Evolutionary conservation across 1,140 invertebrate genomes (phyloP), one percentile per base, ranked within the genome.

Genomic region (Mycetomoellerius zeteki): DNA sequence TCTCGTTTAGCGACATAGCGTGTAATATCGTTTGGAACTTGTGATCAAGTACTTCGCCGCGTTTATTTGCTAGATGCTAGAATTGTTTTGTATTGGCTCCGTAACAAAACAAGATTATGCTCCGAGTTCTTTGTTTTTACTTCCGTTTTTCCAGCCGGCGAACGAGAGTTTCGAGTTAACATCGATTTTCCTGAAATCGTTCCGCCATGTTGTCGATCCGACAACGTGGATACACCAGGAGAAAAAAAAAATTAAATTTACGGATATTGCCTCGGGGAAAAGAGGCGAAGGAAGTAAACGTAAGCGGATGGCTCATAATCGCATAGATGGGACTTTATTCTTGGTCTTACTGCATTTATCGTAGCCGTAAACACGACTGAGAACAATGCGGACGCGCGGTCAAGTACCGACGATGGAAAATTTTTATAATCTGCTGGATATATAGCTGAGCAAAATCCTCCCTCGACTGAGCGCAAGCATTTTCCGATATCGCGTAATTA

Each of bases 181-280:
- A 82, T 81, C 76, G 60, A 86, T 60, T 73, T 47, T 21, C 43
- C 14, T 37, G 24, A 16, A 86, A 84, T 72, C 80, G 65, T 60
- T 71, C 77, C 54, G 67, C 56, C 33, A 52, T 85, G 56, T 72
- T 64, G 30, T 86, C 78, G 33, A 64, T 81, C 33, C 62, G 64
- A 86, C 62, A 50, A 80, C 47, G 24, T n/a, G 60, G 21, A 81
- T 69, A 43, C 52, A 62, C 5, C 3, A 16, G 16, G 37, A 47
- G 27, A 24, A 47, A 72, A 69, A 84, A 86, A 64, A 71, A 69
- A 88, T 90, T 60, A 81, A 90, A 90, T 90, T 90, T 90, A 90
- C 89, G 89, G 89, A 90, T 90, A 90, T 90, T 85, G 81, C 81
- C 67, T 88, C 30, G 60, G 43, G 73, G 77, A 3, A 64, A 56